A percentile compares a stretch with the other conserved stretches of the same genome.
Evolutionary conservation across 2,113 vertebrate genomes (phyloP).

Genomic region (Takifugu flavidus): DNA sequence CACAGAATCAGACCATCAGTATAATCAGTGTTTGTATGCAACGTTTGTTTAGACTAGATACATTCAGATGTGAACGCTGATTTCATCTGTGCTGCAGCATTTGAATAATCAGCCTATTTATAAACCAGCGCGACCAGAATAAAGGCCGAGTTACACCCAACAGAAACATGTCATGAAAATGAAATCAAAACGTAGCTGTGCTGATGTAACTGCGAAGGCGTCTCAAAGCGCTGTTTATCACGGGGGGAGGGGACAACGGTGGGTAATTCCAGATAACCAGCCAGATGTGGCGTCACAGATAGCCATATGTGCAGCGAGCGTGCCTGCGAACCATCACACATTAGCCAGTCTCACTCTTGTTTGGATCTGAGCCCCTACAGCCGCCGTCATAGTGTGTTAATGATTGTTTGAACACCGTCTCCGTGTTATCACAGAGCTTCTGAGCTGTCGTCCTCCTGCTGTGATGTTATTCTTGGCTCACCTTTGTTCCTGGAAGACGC

Average conservation of each 20-base stretch:
- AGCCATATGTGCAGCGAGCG: constrained; percentile 22
- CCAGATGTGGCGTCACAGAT: too few species aligned
- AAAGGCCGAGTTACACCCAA: neutral
- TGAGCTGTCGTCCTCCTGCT: constrained; percentile 30
- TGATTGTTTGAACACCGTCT: constrained; percentile 41
- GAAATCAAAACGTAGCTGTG: neutral
- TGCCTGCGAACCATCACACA: constrained; percentile 33
- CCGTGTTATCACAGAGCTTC: constrained; percentile 21
- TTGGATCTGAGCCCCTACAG: constrained; percentile 21
- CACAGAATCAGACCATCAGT: neutral
- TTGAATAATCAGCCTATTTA: constrained; percentile 37
- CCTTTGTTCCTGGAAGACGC: constrained; percentile 31
- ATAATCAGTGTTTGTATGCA: neutral
- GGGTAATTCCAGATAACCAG: too few species aligned
- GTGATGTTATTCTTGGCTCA: constrained; percentile 35
- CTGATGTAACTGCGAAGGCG: too few species aligned
- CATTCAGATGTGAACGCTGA: constrained; percentile 1
- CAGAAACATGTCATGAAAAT: constrained; percentile 1
- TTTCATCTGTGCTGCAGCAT: constrained; percentile 8
- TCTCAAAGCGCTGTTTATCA: too few species aligned
- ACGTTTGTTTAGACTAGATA: neutral
- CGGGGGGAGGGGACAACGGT: too few species aligned
- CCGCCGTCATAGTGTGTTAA: constrained; percentile 24
- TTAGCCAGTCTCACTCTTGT: constrained; percentile 21
- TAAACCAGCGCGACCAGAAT: constrained; percentile 19